These are phyloP conservation scores for Gryllus bimaculatus DNA, from an alignment of 1,140 invertebrate genomes.

Conservation along the genomic window DNA sequence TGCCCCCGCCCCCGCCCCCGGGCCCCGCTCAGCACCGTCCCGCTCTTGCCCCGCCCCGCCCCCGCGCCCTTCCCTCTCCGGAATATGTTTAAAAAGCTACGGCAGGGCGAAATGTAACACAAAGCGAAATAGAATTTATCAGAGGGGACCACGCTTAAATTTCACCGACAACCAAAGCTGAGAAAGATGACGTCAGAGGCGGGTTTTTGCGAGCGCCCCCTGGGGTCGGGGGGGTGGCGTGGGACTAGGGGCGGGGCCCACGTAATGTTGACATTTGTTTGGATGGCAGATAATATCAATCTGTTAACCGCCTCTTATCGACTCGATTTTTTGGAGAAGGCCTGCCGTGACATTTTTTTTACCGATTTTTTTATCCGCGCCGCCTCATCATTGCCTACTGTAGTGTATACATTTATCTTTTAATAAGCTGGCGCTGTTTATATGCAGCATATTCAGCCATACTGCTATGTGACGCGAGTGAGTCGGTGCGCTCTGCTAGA, in stretches of 20 bases:
- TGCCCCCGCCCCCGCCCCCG: too few species aligned
- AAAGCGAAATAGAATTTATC: constrained; percentile 5
- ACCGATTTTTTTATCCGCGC: neutral
- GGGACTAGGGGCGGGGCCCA: neutral
- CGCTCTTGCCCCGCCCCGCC: too few species aligned
- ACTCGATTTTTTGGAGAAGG: neutral
- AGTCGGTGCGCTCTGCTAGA: neutral
- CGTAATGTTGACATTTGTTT: constrained; percentile 5
- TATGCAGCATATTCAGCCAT: neutral
- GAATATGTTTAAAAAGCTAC: neutral
- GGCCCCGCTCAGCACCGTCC: too few species aligned
- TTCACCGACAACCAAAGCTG: neutral
- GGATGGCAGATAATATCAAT: constrained; percentile 4
- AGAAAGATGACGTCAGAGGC: neutral
- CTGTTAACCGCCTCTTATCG: neutral
- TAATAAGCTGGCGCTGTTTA: neutral
- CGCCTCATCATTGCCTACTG: neutral
- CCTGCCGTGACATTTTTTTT: neutral
- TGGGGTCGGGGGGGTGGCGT: too few species aligned
- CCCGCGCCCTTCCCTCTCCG: neutral
- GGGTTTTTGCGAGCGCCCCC: neutral
- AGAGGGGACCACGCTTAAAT: neutral
- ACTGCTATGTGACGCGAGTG: neutral
- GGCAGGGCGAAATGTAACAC: neutral
- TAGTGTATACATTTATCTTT: constrained; percentile 2